Base-by-base conservation (phyloP, 1,140 invertebrate species). In the Leucophenga varia region DNA sequence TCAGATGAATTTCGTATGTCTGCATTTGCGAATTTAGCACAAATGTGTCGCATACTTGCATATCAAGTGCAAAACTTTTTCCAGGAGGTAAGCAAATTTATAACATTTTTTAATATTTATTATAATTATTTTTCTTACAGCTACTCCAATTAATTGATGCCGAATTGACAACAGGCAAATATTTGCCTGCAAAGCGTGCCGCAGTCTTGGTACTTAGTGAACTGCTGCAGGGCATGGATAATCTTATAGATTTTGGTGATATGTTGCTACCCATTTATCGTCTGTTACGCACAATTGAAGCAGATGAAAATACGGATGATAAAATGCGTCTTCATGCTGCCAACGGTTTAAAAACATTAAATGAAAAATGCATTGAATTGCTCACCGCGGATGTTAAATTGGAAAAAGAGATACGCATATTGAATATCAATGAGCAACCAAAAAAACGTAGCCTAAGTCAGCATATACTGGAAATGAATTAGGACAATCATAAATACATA, bases 21-120 rank as follows among this genome's bases (percentile, higher is more conserved):
- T 1, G 84, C 86, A 64, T 77, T 92, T 36, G 88, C 88, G 1
- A 91, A 90, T 76, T 75, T 94, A 7, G 88, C 86, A 1, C 87
- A 92, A 75, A 59, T 91, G 8, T 91, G 89, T 59, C 81, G 82
- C 50, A 74, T 86, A 10, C 72, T 94, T 6, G 79, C 81, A n/a
- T 91, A 83, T 60, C 82, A 85, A 54, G 67, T 93, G 1, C 84
- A 84, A 30, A 76, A 79, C 52, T 79, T 86, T 40, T 72, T 87
- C 30, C 80, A 81, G 46, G 89, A 92, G 78, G 85, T 89, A 75
- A 67, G 55, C 61, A 25, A 38, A 25, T 22, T 13, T 22, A 19
- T 25, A 48, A 52, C 20, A 17, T 25, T 37, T 34, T 32, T 32
- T 39, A 28, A 37, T 42, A n/a, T 19, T 44, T 43, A 19, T 12